Evolutionary conservation across 1,140 invertebrate species (phyloP).

Genomic region (Polyergus mexicanus): DNA sequence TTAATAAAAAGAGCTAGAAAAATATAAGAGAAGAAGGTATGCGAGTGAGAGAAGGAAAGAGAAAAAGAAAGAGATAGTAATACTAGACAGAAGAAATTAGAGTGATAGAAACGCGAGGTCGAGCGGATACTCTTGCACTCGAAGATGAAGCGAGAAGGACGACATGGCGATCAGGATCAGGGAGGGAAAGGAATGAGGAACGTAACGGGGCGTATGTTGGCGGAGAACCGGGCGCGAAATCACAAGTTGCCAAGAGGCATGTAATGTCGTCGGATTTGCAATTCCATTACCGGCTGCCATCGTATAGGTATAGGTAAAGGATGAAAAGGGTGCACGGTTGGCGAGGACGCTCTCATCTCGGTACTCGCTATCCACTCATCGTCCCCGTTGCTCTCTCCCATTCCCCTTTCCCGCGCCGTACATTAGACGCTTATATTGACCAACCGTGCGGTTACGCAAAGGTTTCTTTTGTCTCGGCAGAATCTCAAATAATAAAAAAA

Average conservation of each 20-base stretch:
- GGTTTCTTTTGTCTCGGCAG: constrained; percentile 25
- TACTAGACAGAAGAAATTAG: not conserved
- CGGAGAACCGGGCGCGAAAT: constrained; percentile 82
- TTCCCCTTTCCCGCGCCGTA: constrained; percentile 50
- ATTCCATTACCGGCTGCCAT: constrained; percentile 83
- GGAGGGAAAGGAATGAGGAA: constrained; percentile 58
- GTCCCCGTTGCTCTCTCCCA: not conserved
- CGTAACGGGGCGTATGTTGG: constrained; percentile 75
- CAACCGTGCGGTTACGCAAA: not conserved
- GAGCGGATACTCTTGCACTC: constrained; percentile 45
- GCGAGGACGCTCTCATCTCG: constrained; percentile 65
- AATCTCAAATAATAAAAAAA: not conserved
- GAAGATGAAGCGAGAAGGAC: constrained; percentile 26
- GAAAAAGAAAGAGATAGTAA: not conserved
- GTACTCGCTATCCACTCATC: constrained; percentile 44
- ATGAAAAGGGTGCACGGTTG: constrained; percentile 75
- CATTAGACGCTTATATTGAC: constrained; percentile 55
- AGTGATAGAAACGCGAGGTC: constrained; percentile 35
- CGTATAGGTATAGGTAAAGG: constrained; percentile 73
- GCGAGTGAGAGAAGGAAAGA: constrained; percentile 17
- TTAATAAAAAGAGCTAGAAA: not conserved
- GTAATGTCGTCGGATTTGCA: constrained; percentile 85
- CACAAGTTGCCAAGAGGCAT: constrained; percentile 85
- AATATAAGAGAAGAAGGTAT: not conserved
- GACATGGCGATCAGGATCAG: constrained; percentile 39